A percentile compares a stretch with the other conserved stretches of the same genome.
phyloP scores from a whole-genome alignment of 2,888 invertebrate species.

The Octodonta nipae region DNA sequence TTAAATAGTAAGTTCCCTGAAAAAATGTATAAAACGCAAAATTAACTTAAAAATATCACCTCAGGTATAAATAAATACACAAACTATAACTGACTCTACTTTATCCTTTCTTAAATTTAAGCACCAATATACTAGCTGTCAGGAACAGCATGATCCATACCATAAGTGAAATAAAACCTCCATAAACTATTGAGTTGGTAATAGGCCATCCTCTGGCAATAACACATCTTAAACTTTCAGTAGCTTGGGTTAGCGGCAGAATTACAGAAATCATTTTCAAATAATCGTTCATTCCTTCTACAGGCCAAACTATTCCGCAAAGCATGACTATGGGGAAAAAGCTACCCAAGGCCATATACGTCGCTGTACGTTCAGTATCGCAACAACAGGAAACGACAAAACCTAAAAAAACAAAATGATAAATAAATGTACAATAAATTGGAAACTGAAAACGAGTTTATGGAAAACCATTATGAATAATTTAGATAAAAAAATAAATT shows the following conservation, averaged over 20 bases:
- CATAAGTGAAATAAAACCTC: constrained; percentile 65
- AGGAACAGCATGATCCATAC: constrained; percentile 70
- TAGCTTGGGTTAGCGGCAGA: constrained; percentile 76
- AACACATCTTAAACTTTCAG: constrained; percentile 75
- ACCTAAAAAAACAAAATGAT: constrained; percentile 49
- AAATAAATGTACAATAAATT: too few relatives aligned
- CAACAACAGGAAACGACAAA: constrained; percentile 70
- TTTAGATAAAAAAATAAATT: too few relatives aligned
- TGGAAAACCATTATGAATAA: too few relatives aligned
- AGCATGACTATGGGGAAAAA: constrained; percentile 75
- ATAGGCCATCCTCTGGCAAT: constrained; percentile 74
- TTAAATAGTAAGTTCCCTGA: too few relatives aligned
- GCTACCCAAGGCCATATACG: constrained; percentile 72
- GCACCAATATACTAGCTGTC: constrained; percentile 55
- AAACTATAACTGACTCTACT: neutral
- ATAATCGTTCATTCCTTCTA: constrained; percentile 76
- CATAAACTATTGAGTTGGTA: constrained; percentile 55
- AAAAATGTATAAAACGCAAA: too few relatives aligned
- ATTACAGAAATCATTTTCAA: constrained; percentile 55
- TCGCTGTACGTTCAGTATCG: constrained; percentile 72
- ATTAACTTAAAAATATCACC: constrained; percentile 1
- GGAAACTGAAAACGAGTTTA: too few relatives aligned
- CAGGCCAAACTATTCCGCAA: constrained; percentile 88
- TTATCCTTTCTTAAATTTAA: constrained; percentile 76
- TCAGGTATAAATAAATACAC: neutral